These are phyloP conservation scores for Heptranchias perlo DNA, from an alignment of 2,113 vertebrate genomes.

Conservation along the genomic window DNA sequence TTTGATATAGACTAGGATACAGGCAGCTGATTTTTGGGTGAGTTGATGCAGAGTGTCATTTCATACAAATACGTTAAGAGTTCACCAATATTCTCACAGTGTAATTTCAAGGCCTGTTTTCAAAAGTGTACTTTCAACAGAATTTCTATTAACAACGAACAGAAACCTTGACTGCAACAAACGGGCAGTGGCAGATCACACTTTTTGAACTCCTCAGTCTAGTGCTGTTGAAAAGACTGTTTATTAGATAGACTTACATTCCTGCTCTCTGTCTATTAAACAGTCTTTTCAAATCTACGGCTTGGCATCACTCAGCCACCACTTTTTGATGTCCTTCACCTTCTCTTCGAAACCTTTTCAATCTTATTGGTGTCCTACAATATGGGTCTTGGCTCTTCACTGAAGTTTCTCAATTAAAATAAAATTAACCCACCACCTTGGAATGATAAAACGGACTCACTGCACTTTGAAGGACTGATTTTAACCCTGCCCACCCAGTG, in stretches of 20 bases:
- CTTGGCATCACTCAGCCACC: not conserved
- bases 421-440: not conserved
- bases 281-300: not conserved
- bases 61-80: not conserved
- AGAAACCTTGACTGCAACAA: not conserved
- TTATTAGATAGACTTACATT: not conserved
- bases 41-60: not conserved
- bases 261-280: not conserved
- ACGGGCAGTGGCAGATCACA: not conserved
- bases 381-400: not conserved
- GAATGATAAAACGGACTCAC: not conserved
- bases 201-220: not conserved
- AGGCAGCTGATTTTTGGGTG: not conserved
- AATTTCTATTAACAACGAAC: not conserved
- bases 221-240: not conserved
- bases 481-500: not conserved
- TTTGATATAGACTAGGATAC: not conserved
- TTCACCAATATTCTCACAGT: not conserved
- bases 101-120: not conserved
- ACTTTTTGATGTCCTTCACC: not conserved
- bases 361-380: not conserved
- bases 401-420: not conserved
- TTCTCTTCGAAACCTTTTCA: not conserved
- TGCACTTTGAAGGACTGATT: not conserved
- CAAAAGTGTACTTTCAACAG: not conserved